Percentiles rank a stretch among this genome's conserved stretches.
These are phyloP conservation scores for Scomber scombrus DNA, from an alignment of 2,113 vertebrate genomes.

Conservation along the genomic window DNA sequence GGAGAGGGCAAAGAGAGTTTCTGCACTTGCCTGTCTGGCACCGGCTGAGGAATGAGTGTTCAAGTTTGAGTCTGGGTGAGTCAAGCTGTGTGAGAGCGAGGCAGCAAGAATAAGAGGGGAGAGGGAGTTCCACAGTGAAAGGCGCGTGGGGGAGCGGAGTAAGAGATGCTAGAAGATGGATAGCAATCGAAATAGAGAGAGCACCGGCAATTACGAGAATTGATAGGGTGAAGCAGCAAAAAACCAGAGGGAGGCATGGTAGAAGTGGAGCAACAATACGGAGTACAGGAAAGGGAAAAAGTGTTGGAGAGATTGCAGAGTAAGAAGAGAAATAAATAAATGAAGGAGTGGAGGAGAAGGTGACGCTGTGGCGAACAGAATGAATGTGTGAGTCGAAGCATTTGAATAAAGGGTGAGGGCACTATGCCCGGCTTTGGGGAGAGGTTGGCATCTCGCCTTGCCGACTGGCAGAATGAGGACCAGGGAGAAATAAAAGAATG, in stretches of 20 bases:
- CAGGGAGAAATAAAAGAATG: slow-evolving; percentile 85
- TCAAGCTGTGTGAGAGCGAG: slow-evolving; percentile 51
- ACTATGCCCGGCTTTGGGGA: slow-evolving; percentile 84
- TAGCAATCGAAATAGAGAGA: slow-evolving; percentile 40
- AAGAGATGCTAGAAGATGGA: slow-evolving; percentile 52
- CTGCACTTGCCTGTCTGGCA: slow-evolving; percentile 74
- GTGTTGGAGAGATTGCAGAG: slow-evolving; percentile 36
- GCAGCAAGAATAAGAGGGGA: slow-evolving; percentile 28
- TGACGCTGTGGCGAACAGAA: slow-evolving; percentile 64
- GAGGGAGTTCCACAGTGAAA: slow-evolving; percentile 53
- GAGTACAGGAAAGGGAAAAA: slow-evolving; percentile 46
- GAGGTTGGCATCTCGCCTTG: slow-evolving; percentile 84
- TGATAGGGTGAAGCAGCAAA: slow-evolving; percentile 35
- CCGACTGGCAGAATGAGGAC: slow-evolving; percentile 79
- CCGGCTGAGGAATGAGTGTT: slow-evolving; percentile 56
- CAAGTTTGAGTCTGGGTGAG: slow-evolving; percentile 68
- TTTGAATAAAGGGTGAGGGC: slow-evolving; percentile 87
- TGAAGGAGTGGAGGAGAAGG: slow-evolving; percentile 53
- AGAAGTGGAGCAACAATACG: slow-evolving; percentile 54
- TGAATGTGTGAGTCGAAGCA: slow-evolving; percentile 73
- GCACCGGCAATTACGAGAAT: slow-evolving; percentile 15
- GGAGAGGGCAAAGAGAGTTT: slow-evolving; percentile 51
- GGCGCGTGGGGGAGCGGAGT: slow-evolving; percentile 31
- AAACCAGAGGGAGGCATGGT: slow-evolving; percentile 31
- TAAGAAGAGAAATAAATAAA: slow-evolving; percentile 63